Evolutionary conservation across 2,888 invertebrate species (phyloP), one percentile per base, ranked within the genome.

Genomic region (Dynastes hyllus): DNA sequence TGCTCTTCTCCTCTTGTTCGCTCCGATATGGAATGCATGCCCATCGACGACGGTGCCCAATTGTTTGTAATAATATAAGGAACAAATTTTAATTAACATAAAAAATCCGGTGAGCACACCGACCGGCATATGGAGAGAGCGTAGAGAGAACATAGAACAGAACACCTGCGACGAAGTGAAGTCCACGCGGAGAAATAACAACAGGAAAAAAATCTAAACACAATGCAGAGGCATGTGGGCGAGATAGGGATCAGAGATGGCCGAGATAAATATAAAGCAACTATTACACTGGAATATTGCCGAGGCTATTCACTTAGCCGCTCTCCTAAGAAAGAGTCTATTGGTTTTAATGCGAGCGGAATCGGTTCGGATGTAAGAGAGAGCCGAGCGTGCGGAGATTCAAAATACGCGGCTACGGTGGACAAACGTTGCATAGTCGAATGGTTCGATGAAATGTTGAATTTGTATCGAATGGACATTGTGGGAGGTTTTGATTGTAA

Each of bases 221-320:
- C 84, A 84, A 84, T 84, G 82, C 82, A 79, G 80, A 80, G 82
- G 82, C 80, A 83, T 84, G 84, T 82, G 82, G 83, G 81, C 82
- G 82, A 80, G 83, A 84, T 84, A 84, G 78, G 78, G 81, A 84
- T 84, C 83, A 78, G 80, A 81, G 83, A 83, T 83, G 80, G 78
- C 58, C 70, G 82, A 81, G 83, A 83, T 83, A 83, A 83, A 83
- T 82, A 81, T 83, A 82, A 82, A 83, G 81, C 81, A 82, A 82
- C 82, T 81, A 83, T 82, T 83, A 83, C 83, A 82, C 79, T 79
- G 77, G 77, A 67, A 67, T 67, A 79, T 80, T 78, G 77, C 80
- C 75, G 78, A 77, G 81, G 81, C 79, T 82, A 79, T 80, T 76
- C 79, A 81, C 78, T 78, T 78, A 78, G 27, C 69, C 70, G 70